Base-by-base conservation (phyloP, 2,888 invertebrate species). In the Athrips mouffetella region DNA sequence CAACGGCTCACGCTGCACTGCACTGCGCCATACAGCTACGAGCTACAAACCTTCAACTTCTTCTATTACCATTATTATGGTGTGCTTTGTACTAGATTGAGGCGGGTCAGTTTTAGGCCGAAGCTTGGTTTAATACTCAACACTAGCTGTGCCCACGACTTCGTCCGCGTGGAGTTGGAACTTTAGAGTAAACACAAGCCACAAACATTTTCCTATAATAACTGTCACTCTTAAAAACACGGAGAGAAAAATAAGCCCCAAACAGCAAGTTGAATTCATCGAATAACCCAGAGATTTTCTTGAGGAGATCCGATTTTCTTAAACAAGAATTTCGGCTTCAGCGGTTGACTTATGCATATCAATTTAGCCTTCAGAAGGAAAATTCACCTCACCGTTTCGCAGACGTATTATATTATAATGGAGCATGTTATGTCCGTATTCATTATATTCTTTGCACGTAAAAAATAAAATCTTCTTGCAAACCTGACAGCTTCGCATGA, bases 371-470 rank as follows among this genome's bases (percentile, higher is more conserved):
- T 45, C 45, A 33, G 33, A 45, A 45, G 35, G 55, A 59, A 65
- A 64, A 67, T 60, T 52, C 51, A 55, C 53, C 52, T 53, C 55
- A 50, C 57, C 59, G 57, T 59, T 58, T 59, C 57, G 53, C 59
- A 63, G 60, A 63, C 59, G 60, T 63, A 67, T 67, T 67, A 68
- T 68, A 70, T 64, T 65, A 70, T 74, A 73, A 74, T 70, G 66
- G 65, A 58, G 51, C 60, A 62, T 70, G 68, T 74, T 71, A 70
- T 68, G 65, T 62, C 67, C 63, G 67, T 70, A 74, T 68, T 73
- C 75, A 74, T 80, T 74, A 76, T 62, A 84, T 84, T 82, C 79
- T 67, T 73, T 70, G 65, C 79, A 80, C 79, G 82, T 80, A 83
- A 79, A 82, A 80, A 80, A 79, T 80, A 82, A 81, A 80, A 77